Evolutionary conservation across 2,113 vertebrate genomes (phyloP).

Genomic region (Mesembrinibis cayennensis): DNA sequence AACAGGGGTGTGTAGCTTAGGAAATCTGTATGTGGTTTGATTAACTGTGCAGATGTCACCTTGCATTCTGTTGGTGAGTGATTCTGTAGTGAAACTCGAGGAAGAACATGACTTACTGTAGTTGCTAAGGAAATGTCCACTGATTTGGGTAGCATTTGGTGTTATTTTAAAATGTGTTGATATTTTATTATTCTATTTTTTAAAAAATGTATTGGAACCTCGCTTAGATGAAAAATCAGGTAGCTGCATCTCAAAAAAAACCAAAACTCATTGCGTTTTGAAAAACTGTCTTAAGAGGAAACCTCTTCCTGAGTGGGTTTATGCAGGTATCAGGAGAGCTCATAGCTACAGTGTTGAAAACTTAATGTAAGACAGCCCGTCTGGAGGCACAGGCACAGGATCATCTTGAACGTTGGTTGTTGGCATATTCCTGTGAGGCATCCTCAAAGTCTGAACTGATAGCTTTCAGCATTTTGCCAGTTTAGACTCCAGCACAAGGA

Average conservation of each 20-base stretch:
- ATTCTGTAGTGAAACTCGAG: neutral
- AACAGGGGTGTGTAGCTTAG: neutral
- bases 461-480: neutral
- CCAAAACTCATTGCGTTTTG: neutral
- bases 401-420: neutral
- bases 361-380: accelerated
- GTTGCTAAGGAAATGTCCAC: neutral
- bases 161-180: neutral
- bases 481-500: neutral
- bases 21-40: neutral
- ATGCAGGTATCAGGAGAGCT: neutral
- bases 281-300: neutral
- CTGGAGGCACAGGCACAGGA: neutral
- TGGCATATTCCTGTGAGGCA: slow-evolving; percentile 8
- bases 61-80: neutral
- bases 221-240: neutral
- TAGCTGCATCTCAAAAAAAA: neutral
- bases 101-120: neutral
- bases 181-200: neutral
- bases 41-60: neutral
- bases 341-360: neutral
- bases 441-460: neutral
- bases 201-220: neutral
- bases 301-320: neutral
- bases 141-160: neutral